Percentiles rank a stretch among this genome's conserved stretches.
Conservation (phyloP, 2,888 invertebrate species). For the Zeuzera pyrina region DNA sequence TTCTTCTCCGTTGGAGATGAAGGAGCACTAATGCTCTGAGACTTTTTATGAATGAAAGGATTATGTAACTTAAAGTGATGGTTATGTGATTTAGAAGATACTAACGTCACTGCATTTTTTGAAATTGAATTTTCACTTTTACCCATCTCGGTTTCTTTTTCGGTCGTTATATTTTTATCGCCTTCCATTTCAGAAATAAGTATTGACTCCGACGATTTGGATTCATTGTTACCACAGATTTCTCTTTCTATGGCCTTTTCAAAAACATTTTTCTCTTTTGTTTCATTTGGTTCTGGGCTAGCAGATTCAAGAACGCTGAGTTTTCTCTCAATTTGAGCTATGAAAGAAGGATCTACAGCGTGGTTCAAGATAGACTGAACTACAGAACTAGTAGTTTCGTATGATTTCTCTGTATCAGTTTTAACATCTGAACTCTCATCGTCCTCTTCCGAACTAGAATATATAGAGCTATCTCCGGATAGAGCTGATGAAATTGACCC, state of each 20-base stretch:
- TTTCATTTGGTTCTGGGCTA: conserved; percentile 17
- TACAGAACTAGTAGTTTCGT: conserved; percentile 73
- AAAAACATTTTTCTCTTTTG: conserved; percentile 1
- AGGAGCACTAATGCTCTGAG: conserved; percentile 56
- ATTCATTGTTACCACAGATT: conserved; percentile 14
- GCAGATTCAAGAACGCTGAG: conserved; percentile 29
- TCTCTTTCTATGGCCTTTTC: conserved; percentile 1
- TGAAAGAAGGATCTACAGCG: conserved; percentile 34
- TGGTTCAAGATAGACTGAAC: conserved; percentile 67
- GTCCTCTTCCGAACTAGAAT: conserved; percentile 56
- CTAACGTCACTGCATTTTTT: conserved; percentile 35
- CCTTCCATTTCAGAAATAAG: conserved; percentile 5
- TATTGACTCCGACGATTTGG: conserved; percentile 4
- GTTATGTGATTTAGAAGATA: conserved; percentile 33
- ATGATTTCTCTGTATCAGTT: conserved; percentile 49
- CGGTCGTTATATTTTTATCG: conserved; percentile 8
- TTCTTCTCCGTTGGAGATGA: conserved; percentile 57
- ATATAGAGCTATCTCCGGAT: conserved; percentile 59
- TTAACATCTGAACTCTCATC: conserved; percentile 64
- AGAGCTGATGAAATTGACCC: conserved; percentile 57
- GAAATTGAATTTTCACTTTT: conserved; percentile 20
- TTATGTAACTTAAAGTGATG: conserved; percentile 53
- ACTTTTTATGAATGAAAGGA: conserved; percentile 54
- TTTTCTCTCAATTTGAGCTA: conserved; percentile 51
- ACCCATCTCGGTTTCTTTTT: conserved; percentile 6